These are phyloP conservation scores for Psittacara wagleri DNA, from an alignment of 2,113 vertebrate species.

Conservation along the genomic window DNA sequence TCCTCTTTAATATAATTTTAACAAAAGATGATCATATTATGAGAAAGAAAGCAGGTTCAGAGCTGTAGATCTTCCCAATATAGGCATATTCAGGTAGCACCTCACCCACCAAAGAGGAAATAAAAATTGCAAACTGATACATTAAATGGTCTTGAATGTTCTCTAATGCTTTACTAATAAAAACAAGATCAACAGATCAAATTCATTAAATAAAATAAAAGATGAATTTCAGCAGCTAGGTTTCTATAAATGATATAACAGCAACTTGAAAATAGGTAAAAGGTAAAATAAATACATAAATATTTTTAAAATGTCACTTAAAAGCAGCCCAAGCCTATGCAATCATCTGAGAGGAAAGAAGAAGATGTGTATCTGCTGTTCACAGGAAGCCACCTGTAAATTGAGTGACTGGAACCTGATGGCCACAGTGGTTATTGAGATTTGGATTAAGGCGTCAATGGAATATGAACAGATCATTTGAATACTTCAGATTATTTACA, in stretches of 20 bases:
- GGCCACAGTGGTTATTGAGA: neutral
- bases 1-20: neutral
- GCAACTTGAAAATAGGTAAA: neutral
- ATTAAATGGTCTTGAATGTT: neutral
- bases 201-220: neutral
- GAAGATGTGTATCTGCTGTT: rapidly evolving
- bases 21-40: neutral
- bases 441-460: neutral
- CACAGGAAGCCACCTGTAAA: neutral
- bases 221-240: neutral
- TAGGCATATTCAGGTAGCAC: neutral
- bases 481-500: neutral
- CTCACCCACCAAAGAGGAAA: neutral
- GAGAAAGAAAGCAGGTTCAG: neutral
- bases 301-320: neutral
- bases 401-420: neutral
- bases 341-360: neutral
- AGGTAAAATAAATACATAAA: neutral
- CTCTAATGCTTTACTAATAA: neutral
- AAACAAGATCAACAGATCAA: neutral
- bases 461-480: neutral
- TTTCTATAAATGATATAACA: neutral
- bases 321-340: neutral
- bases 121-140: neutral
- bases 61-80: neutral